phyloP scores from a whole-genome alignment of 1,140 invertebrate genomes.

The Muscidifurax raptorellus region DNA sequence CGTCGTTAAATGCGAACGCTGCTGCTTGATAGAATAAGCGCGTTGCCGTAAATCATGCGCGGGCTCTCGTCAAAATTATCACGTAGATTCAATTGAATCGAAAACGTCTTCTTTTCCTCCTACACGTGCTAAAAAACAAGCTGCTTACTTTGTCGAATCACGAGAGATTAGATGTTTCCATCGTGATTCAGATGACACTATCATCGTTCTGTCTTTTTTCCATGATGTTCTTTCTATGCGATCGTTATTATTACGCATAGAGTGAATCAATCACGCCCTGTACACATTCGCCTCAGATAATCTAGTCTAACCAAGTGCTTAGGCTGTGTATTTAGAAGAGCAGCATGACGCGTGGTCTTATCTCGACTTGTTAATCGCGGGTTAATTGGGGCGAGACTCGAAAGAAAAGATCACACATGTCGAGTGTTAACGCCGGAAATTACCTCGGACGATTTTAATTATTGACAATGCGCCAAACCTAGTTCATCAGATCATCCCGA shows the following conservation, averaged over 20 bases:
- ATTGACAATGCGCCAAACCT: slow-evolving; percentile 17
- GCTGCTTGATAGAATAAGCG: neutral
- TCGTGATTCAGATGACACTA: neutral
- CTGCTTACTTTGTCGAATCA: neutral
- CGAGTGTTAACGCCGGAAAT: neutral
- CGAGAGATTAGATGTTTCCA: neutral
- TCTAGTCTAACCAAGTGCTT: neutral
- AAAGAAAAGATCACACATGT: slow-evolving; percentile 9
- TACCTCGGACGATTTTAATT: slow-evolving; percentile 14
- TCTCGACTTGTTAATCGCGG: slow-evolving; percentile 19
- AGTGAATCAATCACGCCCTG: neutral
- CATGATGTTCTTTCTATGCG: neutral
- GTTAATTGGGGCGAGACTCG: slow-evolving; percentile 24
- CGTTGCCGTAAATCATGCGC: neutral
- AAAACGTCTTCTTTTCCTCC: too few species aligned
- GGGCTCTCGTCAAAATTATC: too few species aligned
- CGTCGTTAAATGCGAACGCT: neutral
- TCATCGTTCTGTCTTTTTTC: neutral
- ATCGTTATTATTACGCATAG: neutral
- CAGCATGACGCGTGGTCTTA: neutral
- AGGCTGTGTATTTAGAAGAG: neutral
- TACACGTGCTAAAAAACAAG: too few species aligned
- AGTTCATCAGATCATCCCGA: neutral
- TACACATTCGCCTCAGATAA: neutral
- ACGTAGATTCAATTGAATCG: too few species aligned